Base-by-base conservation (phyloP, 2,888 invertebrate genomes). In the Automeris io region DNA sequence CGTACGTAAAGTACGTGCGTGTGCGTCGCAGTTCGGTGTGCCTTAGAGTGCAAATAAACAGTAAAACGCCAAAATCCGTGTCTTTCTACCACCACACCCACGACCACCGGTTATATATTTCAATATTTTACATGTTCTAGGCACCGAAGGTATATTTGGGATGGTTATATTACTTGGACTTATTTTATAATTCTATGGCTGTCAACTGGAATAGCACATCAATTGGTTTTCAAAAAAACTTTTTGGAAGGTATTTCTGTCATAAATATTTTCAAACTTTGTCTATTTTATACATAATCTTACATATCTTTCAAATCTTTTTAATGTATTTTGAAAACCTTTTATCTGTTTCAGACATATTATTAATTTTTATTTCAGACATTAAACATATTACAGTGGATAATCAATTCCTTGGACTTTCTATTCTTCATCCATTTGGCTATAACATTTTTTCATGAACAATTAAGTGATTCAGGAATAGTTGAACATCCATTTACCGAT, bases 201-300 rank as follows among this genome's bases (percentile, higher is more conserved):
- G 3, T 8, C 41, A 6, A 19, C 33, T 5, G 41, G 35, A 7
- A 6, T 45, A 5, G 40, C 44, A 8, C 39, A 51, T n/a, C 47
- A 45, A 8, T 46, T 42, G 36, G 41, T 54, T 19, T 53, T 42
- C 13, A 50, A 43, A 18, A 51, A 35, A 32, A 22, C 2, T 4
- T 52, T 56, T 40, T 58, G 57, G 56, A 51, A 47, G 29, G 29
- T 29, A 16, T 4, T n/a, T n/a, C n/a, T n/a, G n/a, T n/a, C n/a
- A n/a, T n/a, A n/a, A n/a, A n/a, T n/a, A n/a, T n/a, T n/a, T n/a
- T n/a, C n/a, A n/a, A n/a, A n/a, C n/a, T n/a, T n/a, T n/a, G n/a
- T n/a, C n/a, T n/a, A n/a, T n/a, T n/a, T n/a, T n/a, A n/a, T n/a
- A n/a, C n/a, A n/a, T n/a, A n/a, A n/a, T n/a, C n/a, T n/a, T n/a